phyloP scores from a whole-genome alignment of 2,113 vertebrate species.

The Cariama cristata region DNA sequence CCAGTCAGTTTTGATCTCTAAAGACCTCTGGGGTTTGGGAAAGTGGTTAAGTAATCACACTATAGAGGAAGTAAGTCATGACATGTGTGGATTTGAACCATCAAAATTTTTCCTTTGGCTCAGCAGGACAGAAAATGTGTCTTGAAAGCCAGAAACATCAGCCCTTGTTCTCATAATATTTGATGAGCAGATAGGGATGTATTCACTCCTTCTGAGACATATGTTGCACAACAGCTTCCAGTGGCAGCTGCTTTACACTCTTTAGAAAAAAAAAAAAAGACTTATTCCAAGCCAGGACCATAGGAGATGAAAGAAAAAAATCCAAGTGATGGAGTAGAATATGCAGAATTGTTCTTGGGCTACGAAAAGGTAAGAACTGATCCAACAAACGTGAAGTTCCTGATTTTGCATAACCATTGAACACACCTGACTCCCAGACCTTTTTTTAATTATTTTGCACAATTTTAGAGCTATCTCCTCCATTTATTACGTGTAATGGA shows the following conservation, averaged over 20 bases:
- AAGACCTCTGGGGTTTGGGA: neutral
- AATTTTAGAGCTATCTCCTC: neutral
- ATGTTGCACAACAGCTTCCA: constrained; percentile 12
- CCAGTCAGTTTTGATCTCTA: neutral
- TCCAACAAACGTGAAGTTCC: neutral
- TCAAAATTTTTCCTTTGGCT: neutral
- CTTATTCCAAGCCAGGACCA: constrained; percentile 7
- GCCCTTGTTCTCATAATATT: constrained; percentile 54
- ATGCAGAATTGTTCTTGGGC: neutral
- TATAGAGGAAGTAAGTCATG: neutral
- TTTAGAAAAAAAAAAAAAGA: neutral
- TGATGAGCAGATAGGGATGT: constrained; percentile 36
- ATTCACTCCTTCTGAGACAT: constrained; percentile 3
- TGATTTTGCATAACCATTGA: neutral
- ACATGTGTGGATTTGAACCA: neutral
- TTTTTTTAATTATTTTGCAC: neutral
- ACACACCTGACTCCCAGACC: neutral
- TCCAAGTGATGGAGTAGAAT: neutral
- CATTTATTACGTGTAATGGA: neutral
- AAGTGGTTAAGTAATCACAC: neutral
- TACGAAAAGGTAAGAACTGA: neutral
- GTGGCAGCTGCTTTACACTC: constrained; percentile 31
- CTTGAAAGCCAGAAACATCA: constrained; percentile 45
- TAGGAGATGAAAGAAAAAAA: neutral
- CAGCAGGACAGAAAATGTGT: neutral